Conservation (phyloP, 1,140 invertebrate genomes). For the Apocrypta bakeri region DNA sequence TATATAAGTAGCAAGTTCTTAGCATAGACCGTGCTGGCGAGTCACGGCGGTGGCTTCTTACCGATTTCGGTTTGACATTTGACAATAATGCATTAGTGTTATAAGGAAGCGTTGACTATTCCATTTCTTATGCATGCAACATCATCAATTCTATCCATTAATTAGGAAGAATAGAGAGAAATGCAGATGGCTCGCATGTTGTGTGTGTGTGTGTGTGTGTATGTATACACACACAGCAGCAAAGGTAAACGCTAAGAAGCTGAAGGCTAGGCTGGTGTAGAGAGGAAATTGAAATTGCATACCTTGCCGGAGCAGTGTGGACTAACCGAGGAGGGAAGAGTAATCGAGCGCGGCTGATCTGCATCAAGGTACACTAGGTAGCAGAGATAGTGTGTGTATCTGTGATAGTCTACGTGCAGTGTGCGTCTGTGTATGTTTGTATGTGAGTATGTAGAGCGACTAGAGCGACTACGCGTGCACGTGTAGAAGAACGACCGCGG, state of each 20-base stretch:
- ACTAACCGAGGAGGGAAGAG: neutral
- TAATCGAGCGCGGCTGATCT: neutral
- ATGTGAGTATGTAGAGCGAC: neutral
- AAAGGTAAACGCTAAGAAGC: neutral
- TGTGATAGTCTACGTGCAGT: no score
- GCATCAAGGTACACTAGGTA: neutral
- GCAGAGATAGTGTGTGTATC: neutral
- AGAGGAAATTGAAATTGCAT: slow-evolving; percentile 28
- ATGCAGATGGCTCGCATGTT: neutral
- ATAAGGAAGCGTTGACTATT: no score
- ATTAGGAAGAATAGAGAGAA: neutral
- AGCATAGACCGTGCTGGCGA: no score
- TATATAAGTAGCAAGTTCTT: neutral
- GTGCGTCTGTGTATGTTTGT: no score
- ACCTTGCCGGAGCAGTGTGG: no score
- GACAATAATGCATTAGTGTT: no score
- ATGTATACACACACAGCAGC: neutral
- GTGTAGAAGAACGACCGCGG: neutral
- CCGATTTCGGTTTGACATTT: no score
- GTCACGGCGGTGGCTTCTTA: slow-evolving; percentile 59
- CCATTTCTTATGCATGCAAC: no score
- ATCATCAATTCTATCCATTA: no score
- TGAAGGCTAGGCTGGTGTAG: neutral
- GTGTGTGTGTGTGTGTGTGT: no score
- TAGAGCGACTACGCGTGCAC: neutral